Evolutionary conservation across 1,140 invertebrate genomes (phyloP), one percentile per base, ranked within the genome.

Genomic region (Pteromalus puparum): DNA sequence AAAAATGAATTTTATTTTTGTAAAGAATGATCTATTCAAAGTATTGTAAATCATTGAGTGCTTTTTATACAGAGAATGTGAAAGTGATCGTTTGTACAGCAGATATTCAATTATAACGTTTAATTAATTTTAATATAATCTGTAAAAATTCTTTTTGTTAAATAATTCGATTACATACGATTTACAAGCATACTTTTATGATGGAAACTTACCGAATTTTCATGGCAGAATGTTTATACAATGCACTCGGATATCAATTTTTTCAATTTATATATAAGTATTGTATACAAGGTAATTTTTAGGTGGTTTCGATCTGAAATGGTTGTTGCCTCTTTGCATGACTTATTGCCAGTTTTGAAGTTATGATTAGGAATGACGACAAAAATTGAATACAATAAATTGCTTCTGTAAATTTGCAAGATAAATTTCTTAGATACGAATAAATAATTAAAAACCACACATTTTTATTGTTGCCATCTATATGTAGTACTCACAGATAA

Each of bases 351-450:
- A 61, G 30, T 80, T 68, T 77, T 75, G 26, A 28, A 73, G 46
- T 38, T 12, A 30, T 30, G 46, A 82, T 72, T 68, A 15, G 34
- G 74, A 73, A 81, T 18, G n/a, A 78, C 42, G 73, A 68, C 42
- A 34, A 18, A 76, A 34, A 72, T 72, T n/a, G 73, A 81, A 73
- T 65, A 81, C 75, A 78, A 67, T 70, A 34, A 74, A 74, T 53
- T 81, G 84, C 84, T 81, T 87, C 77, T 87, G 87, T 87, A 87
- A 73, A 88, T 85, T 86, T 81, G 87, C 78, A 86, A 85, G 87
- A 87, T 84, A 88, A 73, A 86, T 86, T 87, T 85, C 73, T 87
- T 85, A 82, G 74, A 87, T 85, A 83, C 83, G 61, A 87, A 88
- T 87, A 88, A 87, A 87, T 86, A 86, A 88, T 68, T 83, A 70